Evolutionary conservation across 1,140 invertebrate genomes (phyloP).

Genomic region (Brachionus asplanchnoidis): DNA sequence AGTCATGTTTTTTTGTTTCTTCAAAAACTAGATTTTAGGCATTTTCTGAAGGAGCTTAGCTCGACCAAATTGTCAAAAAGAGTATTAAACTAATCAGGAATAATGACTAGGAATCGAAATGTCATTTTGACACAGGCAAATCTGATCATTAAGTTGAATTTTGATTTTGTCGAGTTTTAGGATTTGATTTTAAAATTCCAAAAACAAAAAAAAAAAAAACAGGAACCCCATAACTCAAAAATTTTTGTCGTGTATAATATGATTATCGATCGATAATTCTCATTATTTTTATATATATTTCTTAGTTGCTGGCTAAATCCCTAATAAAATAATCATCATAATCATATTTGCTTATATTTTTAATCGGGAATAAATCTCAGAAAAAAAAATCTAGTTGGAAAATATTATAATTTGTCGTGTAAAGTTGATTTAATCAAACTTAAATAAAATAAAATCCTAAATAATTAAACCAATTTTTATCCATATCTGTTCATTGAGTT

Average conservation of each 20-base stretch:
- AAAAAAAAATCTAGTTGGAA: background rate
- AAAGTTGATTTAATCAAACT: background rate
- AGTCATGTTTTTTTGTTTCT: background rate
- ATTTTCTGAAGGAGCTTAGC: background rate
- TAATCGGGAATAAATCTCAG: constrained; percentile 20
- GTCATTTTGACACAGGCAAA: background rate
- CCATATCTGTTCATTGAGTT: background rate
- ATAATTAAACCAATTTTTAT: constrained; percentile 1
- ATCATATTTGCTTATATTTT: constrained; percentile 34
- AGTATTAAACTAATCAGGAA: background rate
- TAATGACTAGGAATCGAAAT: background rate
- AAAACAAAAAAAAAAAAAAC: background rate
- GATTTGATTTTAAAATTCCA: background rate
- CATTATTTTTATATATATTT: constrained; percentile 24
- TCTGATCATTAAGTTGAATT: background rate
- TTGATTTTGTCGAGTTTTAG: background rate
- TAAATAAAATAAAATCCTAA: background rate
- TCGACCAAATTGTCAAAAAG: background rate
- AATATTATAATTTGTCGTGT: constrained; percentile 21
- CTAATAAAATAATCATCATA: constrained; percentile 40
- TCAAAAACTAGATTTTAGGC: background rate
- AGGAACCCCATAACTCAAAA: background rate
- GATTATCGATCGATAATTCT: constrained; percentile 39
- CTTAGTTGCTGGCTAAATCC: constrained; percentile 31
- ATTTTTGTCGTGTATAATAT: constrained; percentile 11